A percentile compares a stretch with the other conserved stretches of the same genome.
These are phyloP conservation scores for Danaus chrysippus DNA, from an alignment of 2,888 invertebrate species.

Conservation along the genomic window DNA sequence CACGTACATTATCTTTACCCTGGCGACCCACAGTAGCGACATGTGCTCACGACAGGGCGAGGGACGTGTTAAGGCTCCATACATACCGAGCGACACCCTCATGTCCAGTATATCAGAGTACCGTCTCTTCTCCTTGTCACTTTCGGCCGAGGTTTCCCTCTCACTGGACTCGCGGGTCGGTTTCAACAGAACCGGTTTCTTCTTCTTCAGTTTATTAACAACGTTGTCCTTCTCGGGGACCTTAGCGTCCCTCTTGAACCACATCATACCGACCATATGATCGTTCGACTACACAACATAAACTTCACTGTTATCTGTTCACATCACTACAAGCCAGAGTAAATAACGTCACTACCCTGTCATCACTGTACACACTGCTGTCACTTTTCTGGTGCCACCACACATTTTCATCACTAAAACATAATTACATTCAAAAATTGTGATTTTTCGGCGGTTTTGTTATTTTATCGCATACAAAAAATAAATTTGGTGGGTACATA, in stretches of 20 bases:
- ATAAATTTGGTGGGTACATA: neutral
- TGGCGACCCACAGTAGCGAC: slow-evolving; percentile 12
- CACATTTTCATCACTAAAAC: slow-evolving; percentile 19
- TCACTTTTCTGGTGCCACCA: slow-evolving; percentile 19
- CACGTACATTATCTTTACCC: too few species aligned
- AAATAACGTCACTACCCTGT: slow-evolving; percentile 13
- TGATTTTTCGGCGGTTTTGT: slow-evolving; percentile 24
- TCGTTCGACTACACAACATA: slow-evolving; percentile 7
- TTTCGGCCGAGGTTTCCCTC: slow-evolving; percentile 70
- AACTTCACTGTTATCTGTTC: slow-evolving; percentile 11
- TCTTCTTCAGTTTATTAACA: slow-evolving; percentile 60
- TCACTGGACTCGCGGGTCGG: slow-evolving; percentile 70
- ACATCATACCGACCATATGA: slow-evolving; percentile 65
- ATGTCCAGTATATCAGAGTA: slow-evolving; percentile 72
- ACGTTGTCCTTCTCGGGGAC: slow-evolving; percentile 63
- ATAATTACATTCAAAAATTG: slow-evolving; percentile 10
- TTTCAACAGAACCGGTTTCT: slow-evolving; percentile 61
- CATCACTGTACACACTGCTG: slow-evolving; percentile 9
- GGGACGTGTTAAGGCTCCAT: slow-evolving; percentile 21
- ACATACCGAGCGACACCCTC: slow-evolving; percentile 66
- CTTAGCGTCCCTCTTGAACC: slow-evolving; percentile 72
- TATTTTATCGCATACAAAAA: neutral
- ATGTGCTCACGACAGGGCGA: slow-evolving; percentile 21
- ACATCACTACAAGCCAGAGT: slow-evolving; percentile 14
- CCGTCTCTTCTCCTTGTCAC: slow-evolving; percentile 68